Evolutionary conservation across 2,888 invertebrate species (phyloP), one percentile per base, ranked within the genome.

Genomic region (Ophioninae sp.): DNA sequence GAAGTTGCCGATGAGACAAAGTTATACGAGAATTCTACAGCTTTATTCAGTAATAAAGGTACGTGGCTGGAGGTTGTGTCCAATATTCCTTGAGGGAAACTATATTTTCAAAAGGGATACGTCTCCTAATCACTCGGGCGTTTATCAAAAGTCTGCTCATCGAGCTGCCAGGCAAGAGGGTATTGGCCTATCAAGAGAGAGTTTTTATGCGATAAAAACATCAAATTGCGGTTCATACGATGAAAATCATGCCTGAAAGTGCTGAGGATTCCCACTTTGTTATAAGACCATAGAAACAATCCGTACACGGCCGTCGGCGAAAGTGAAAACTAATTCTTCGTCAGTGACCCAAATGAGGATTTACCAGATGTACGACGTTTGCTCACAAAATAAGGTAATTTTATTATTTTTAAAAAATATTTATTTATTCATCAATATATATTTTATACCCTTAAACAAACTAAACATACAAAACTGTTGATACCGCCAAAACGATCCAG

Each of bases 41-140:
- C 50, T 68, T 68, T 68, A 68, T 68, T 68, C 7, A 17, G 17
- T 13, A 68, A 50, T 68, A 68, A 68, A 68, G 68, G 73, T 62
- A 41, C 17, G 39, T 44, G 61, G n/a, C 23, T 13, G 23, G 23
- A 17, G 50, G 50, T 50, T 50, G 50, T 17, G 50, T 17, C 50
- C 6, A 50, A 50, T 50, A 50, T 13, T 50, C 50, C 23, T 68
- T 50, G 23, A 30, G 44, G 23, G 50, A 50, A 30, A 68, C 30
- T 50, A 50, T 50, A 50, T 50, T 68, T 68, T 17, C 17, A 50
- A 21, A 50, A 23, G 5, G 39, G 30, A 50, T 10, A 17, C 23
- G 17, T 21, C 13, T 44, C 17, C 21, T 50, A 50, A 68, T 68
- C 68, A 68, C 68, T 68, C 50, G 30, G 44, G 23, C 50, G 68